Evolutionary conservation across 1,140 invertebrate species (phyloP), one percentile per base, ranked within the genome.

Genomic region (Physella acuta): DNA sequence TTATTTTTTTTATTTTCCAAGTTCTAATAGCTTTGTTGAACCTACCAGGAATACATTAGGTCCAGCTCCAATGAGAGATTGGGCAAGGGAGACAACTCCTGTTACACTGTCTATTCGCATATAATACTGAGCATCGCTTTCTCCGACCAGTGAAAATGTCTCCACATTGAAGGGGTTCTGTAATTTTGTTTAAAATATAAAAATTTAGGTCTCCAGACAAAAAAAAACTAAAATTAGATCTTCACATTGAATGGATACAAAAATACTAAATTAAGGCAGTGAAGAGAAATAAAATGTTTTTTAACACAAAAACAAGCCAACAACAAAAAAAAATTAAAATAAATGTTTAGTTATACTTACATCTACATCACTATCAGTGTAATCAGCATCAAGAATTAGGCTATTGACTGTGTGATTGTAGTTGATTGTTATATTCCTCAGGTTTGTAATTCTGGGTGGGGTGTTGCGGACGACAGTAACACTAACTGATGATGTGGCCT

Each of bases 391-490:
- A 56, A n/a, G 3, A 1, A 66, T n/a, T 8, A 37, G 16, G 1
- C 11, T 44, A 24, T n/a, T 24, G 8, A 60, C 39, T 11, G 66
- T 44, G 11, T 2, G 8, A 26, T 59, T 68, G 56, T 58, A 33
- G 33, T 16, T 44, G 37, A 68, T 60, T 8, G 20, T 58, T 11
- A 59, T 33, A 16, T 8, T 51, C 4, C 4, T 11, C 1, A 20
- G 53, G 56, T 68, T 68, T 17, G 66, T 68, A 31, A 68, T 68
- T 17, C 16, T 33, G 1, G 66, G 66, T 5, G 55, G 55, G 11
- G 34, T 37, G 65, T 81, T 81, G 33, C 79, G 62, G 1, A 63
- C 65, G 3, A 81, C 77, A 30, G 33, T 76, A 1, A 81, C 69
- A 2, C 62, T 67, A 4, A 77, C 74, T 34, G 75, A 69, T 17